Evolutionary conservation across 2,797 vertebrate genomes (phyloP).

Genomic region (Eremophila alpestris): DNA sequence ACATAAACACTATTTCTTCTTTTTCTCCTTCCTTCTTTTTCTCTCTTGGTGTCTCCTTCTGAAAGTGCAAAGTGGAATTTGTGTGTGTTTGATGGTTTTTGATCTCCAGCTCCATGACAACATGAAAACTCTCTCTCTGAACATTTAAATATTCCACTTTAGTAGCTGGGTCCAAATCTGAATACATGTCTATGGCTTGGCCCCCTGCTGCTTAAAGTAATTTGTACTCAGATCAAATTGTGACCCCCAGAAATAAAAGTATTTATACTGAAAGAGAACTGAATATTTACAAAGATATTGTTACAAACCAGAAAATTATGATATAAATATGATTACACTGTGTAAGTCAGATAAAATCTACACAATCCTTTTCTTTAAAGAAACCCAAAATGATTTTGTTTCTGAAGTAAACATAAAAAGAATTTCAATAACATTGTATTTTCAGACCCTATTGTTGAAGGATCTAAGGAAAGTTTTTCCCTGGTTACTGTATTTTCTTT

Average conservation of each 20-base stretch:
- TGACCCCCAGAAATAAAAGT: constrained; percentile 14
- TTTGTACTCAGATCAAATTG: constrained; percentile 41
- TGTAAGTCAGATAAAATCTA: constrained; percentile 48
- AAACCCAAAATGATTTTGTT: not conserved
- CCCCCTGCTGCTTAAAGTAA: constrained; percentile 6
- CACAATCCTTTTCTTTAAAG: not conserved
- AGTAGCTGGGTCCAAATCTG: not conserved
- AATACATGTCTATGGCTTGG: not conserved
- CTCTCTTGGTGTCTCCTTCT: not conserved
- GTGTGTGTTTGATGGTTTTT: not conserved
- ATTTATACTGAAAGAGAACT: constrained; percentile 15
- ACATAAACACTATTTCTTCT: not conserved
- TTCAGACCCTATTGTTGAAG: constrained; percentile 6
- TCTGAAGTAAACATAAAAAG: constrained; percentile 10
- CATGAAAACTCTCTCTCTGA: not conserved
- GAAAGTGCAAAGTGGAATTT: not conserved
- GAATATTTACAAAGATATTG: constrained; percentile 46
- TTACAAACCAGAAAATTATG: constrained; percentile 15
- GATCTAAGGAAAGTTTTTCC: constrained; percentile 23
- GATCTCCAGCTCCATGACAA: not conserved
- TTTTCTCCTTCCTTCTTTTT: not conserved
- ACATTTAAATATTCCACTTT: constrained; percentile 11
- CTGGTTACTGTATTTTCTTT: constrained; percentile 16
- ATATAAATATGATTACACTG: constrained; percentile 36
- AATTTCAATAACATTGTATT: constrained; percentile 18